phyloP scores from a whole-genome alignment of 2,113 vertebrate genomes.

The Turnix velox region DNA sequence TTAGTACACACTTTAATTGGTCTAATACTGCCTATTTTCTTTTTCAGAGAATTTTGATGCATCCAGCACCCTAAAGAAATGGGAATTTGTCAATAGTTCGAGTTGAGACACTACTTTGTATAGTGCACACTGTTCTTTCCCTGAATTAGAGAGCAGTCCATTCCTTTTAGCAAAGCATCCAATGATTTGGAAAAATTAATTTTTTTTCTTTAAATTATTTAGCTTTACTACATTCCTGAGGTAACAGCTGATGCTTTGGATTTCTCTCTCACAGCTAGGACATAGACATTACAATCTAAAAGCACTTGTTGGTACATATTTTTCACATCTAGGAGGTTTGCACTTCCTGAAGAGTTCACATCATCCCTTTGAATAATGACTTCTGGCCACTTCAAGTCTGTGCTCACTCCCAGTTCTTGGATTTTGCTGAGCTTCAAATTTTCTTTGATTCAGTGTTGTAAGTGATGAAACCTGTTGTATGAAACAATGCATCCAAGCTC shows the following conservation, averaged over 20 bases:
- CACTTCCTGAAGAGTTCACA: not conserved
- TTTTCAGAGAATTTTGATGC: not conserved
- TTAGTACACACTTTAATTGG: not conserved
- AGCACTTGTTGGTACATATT: fast-evolving
- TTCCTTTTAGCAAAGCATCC: not conserved
- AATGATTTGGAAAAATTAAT: not conserved
- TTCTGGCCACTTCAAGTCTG: not conserved
- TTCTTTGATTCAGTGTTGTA: not conserved
- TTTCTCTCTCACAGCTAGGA: not conserved
- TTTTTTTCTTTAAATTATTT: not conserved
- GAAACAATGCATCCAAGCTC: not conserved
- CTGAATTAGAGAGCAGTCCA: not conserved
- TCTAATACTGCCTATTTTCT: not conserved
- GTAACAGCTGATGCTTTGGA: not conserved
- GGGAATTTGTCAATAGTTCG: not conserved
- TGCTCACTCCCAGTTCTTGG: not conserved
- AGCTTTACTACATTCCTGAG: not conserved
- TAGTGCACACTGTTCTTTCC: not conserved
- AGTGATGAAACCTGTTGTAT: not conserved
- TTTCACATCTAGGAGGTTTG: not conserved
- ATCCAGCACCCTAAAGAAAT: not conserved
- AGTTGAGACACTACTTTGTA: not conserved
- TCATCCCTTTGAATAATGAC: not conserved
- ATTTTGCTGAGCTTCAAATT: not conserved
- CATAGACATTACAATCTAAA: not conserved